Percentiles rank a stretch among this genome's conserved stretches.
Conservation (phyloP, 1,140 invertebrate species). For the Drosophila persimilis region DNA sequence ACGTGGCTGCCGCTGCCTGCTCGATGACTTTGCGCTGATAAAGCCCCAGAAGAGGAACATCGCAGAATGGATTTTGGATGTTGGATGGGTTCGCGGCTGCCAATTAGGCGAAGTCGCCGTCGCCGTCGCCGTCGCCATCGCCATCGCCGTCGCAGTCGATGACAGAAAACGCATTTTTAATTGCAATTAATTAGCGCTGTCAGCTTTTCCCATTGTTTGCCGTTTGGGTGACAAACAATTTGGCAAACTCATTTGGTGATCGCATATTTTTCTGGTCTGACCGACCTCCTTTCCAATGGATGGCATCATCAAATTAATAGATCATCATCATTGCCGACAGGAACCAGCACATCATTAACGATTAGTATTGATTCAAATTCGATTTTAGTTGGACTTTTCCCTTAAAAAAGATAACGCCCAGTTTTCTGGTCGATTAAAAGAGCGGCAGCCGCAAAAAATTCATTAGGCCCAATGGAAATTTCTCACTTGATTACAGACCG, state of each 20-base stretch:
- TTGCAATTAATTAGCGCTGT: slow-evolving; percentile 50
- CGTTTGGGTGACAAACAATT: slow-evolving; percentile 34
- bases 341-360: slow-evolving; percentile 52
- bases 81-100: slow-evolving; percentile 59
- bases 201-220: slow-evolving; percentile 40
- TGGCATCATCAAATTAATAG: slow-evolving; percentile 10
- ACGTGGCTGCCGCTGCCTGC: slow-evolving; percentile 39
- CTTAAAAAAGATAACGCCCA: slow-evolving; percentile 56
- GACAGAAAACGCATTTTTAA: slow-evolving; percentile 53
- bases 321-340: too few species aligned
- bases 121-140: slow-evolving; percentile 1
- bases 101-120: slow-evolving; percentile 56
- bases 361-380: slow-evolving; percentile 39
- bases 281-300: slow-evolving; percentile 56
- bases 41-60: slow-evolving; percentile 14
- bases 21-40: slow-evolving; percentile 53
- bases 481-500: slow-evolving; percentile 72
- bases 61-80: slow-evolving; percentile 10
- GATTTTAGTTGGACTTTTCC: slow-evolving; percentile 42
- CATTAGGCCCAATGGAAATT: slow-evolving; percentile 67
- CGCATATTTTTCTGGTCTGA: slow-evolving; percentile 16
- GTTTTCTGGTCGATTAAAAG: slow-evolving; percentile 64
- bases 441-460: slow-evolving; percentile 49
- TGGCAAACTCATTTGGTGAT: slow-evolving; percentile 22
- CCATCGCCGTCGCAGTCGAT: slow-evolving; percentile 8